phyloP scores from a whole-genome alignment of 1,140 invertebrate genomes.

The Hycleus phaleratus region DNA sequence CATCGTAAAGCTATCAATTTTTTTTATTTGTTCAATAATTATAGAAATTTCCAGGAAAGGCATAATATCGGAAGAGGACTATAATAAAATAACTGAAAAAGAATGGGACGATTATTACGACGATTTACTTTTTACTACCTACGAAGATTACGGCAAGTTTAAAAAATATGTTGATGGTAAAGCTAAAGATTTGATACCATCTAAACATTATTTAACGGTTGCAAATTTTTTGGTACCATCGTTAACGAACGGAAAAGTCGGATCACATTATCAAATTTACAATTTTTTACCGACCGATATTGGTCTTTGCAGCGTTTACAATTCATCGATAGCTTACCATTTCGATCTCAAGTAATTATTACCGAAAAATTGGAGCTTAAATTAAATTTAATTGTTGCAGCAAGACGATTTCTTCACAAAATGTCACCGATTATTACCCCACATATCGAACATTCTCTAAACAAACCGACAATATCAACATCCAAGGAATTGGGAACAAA shows the following conservation, averaged over 20 bases:
- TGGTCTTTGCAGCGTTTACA: conserved; percentile 5
- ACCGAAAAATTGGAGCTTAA: conserved; percentile 5
- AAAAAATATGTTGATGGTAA: conserved; percentile 16
- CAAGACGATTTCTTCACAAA: neutral
- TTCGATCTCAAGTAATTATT: conserved; percentile 14
- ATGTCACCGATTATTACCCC: too few relatives aligned
- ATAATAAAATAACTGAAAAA: neutral
- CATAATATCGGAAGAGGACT: neutral
- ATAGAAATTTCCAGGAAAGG: neutral
- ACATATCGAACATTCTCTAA: too few relatives aligned
- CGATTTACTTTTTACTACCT: conserved; percentile 17
- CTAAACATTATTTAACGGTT: neutral
- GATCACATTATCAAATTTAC: neutral
- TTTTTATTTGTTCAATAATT: neutral
- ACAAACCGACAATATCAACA: too few relatives aligned
- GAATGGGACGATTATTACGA: conserved; percentile 3
- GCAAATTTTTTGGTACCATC: neutral
- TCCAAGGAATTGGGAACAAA: too few relatives aligned
- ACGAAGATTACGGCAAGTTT: conserved; percentile 12
- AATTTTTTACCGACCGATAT: conserved; percentile 3
- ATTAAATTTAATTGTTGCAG: neutral
- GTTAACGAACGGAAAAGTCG: neutral
- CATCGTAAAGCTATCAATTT: neutral
- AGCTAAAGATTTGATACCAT: neutral
- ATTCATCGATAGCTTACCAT: neutral